phyloP scores from a whole-genome alignment of 2,797 vertebrate species.

The Distichodus sexfasciatus region DNA sequence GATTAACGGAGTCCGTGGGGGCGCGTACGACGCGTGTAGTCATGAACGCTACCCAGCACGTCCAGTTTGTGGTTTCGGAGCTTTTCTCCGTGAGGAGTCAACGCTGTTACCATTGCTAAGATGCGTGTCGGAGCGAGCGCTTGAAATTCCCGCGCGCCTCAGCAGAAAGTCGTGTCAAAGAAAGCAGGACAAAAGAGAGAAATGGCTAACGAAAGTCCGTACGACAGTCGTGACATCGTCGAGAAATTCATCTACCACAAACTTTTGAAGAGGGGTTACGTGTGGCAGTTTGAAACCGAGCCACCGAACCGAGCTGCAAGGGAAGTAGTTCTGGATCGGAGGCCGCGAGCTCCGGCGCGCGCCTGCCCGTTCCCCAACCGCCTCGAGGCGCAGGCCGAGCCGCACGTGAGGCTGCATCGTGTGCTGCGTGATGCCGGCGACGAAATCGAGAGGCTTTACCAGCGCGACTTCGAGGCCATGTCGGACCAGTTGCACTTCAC shows the following conservation, averaged over 20 bases:
- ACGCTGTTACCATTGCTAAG: no score
- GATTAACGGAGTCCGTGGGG: no score
- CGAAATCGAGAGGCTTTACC: conserved; percentile 79
- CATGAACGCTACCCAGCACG: no score
- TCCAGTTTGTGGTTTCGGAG: no score
- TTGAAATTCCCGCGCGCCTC: conserved; percentile 11
- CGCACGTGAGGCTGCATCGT: conserved; percentile 69
- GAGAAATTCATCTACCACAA: conserved; percentile 85
- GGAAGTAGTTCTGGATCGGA: conserved; percentile 47
- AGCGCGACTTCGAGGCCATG: conserved; percentile 72
- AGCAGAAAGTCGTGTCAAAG: conserved; percentile 9
- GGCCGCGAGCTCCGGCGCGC: conserved; percentile 41
- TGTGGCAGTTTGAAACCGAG: conserved; percentile 69
- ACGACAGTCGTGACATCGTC: conserved; percentile 84
- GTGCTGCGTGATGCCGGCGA: conserved; percentile 78
- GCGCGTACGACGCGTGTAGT: no score
- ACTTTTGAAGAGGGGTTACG: conserved; percentile 81
- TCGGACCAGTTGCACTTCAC: background rate
- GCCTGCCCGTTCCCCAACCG: background rate
- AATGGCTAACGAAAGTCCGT: conserved; percentile 59
- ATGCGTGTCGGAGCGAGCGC: conserved; percentile 20
- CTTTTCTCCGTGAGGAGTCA: no score
- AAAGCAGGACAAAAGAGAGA: background rate
- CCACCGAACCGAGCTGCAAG: conserved; percentile 35
- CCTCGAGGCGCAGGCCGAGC: conserved; percentile 23